Conservation (phyloP, 2,113 vertebrate species). For the Python bivittatus region DNA sequence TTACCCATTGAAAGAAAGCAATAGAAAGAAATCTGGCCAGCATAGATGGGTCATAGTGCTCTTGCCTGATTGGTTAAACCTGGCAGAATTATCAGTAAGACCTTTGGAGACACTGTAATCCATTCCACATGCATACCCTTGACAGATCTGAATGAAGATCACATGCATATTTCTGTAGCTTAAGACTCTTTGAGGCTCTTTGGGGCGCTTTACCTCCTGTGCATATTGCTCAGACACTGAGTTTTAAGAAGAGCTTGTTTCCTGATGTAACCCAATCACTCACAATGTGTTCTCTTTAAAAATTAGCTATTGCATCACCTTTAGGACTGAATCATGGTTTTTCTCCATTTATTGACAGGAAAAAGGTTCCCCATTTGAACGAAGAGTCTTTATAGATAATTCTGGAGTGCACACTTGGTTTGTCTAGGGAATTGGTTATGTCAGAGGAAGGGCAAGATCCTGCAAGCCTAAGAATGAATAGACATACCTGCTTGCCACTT, state of each 20-base stretch:
- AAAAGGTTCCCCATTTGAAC: not conserved
- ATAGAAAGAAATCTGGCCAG: not conserved
- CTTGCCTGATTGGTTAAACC: not conserved
- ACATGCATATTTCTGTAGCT: not conserved
- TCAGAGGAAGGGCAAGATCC: not conserved
- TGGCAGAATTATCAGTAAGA: not conserved
- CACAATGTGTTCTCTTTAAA: not conserved
- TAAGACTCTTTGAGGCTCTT: not conserved
- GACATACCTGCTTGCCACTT: not conserved
- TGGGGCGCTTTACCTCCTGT: not conserved
- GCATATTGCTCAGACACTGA: not conserved
- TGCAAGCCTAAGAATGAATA: not conserved
- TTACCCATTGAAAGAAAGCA: not conserved
- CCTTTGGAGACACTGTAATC: not conserved
- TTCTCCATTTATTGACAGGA: not conserved
- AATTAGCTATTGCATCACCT: not conserved
- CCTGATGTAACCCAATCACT: not conserved
- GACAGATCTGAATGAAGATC: slow-evolving; percentile 18
- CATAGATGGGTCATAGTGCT: not conserved
- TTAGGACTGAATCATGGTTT: not conserved
- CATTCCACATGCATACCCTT: not conserved
- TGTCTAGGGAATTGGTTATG: not conserved
- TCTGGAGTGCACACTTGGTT: not conserved
- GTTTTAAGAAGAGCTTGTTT: not conserved
- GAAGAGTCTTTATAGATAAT: not conserved